These are phyloP conservation scores for Gila robusta DNA, from an alignment of 2,797 vertebrate genomes.

Conservation along the genomic window DNA sequence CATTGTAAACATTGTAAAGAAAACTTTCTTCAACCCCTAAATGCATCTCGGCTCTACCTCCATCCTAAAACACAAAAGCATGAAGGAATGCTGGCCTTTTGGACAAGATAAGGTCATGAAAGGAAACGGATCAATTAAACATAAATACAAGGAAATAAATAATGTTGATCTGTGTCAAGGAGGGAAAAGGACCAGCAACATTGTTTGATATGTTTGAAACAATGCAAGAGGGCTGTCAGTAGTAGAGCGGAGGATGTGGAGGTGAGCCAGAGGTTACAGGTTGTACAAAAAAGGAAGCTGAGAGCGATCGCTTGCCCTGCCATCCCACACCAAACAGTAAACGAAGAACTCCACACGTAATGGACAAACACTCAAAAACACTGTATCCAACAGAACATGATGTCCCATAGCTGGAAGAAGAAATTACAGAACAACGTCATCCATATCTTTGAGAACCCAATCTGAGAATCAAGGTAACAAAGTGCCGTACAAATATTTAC, in stretches of 20 bases:
- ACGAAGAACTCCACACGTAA: slow-evolving; percentile 68
- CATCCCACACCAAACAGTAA: slow-evolving; percentile 56
- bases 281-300: slow-evolving; percentile 33
- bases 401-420: slow-evolving; percentile 67
- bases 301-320: slow-evolving; percentile 35
- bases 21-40: slow-evolving; percentile 58
- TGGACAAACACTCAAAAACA: slow-evolving; percentile 63
- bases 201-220: slow-evolving; percentile 39
- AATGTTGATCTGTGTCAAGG: slow-evolving; percentile 42
- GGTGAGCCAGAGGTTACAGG: slow-evolving; percentile 58
- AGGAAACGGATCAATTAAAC: slow-evolving; percentile 47
- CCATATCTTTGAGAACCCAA: slow-evolving; percentile 66
- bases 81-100: slow-evolving; percentile 49
- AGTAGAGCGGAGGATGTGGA: slow-evolving; percentile 57
- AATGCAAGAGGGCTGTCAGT: slow-evolving; percentile 58
- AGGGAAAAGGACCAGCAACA: slow-evolving; percentile 49
- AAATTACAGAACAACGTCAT: slow-evolving; percentile 60
- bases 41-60: slow-evolving; percentile 55
- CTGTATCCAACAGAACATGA: slow-evolving; percentile 74
- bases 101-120: slow-evolving; percentile 9
- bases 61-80: slow-evolving; percentile 53
- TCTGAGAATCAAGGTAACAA: slow-evolving; percentile 68
- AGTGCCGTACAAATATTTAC: slow-evolving; percentile 67
- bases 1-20: slow-evolving; percentile 60
- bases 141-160: slow-evolving; percentile 67